Percentiles rank a stretch among this genome's conserved stretches.
Evolutionary conservation across 2,797 vertebrate genomes (phyloP).

Genomic region (Sebastes alutus): DNA sequence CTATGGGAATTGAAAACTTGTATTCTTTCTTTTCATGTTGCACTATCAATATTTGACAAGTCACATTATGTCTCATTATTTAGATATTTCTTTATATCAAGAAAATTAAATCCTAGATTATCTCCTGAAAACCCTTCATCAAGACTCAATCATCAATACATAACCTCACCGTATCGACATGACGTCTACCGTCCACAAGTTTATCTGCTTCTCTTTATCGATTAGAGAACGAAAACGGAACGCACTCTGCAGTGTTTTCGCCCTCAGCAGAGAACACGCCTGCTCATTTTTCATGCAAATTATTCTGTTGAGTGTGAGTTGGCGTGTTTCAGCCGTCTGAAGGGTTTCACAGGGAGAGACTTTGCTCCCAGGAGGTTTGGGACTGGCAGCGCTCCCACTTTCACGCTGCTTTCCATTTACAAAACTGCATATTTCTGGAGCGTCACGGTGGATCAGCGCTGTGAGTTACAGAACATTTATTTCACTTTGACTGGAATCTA

Average conservation of each 20-base stretch:
- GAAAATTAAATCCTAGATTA: neutral
- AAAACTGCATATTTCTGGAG: conserved; percentile 27
- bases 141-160: neutral
- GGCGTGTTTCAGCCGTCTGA: conserved; percentile 22
- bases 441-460: conserved; percentile 1
- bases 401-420: conserved; percentile 21
- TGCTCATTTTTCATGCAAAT: conserved; percentile 23
- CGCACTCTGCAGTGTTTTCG: neutral
- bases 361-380: conserved; percentile 33
- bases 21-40: neutral
- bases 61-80: neutral
- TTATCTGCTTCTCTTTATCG: neutral
- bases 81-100: neutral
- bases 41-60: neutral
- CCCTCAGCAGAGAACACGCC: neutral
- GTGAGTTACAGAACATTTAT: neutral
- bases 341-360: conserved; percentile 8
- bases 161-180: neutral
- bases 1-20: too few species aligned
- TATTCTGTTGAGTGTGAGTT: conserved; percentile 16
- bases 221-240: neutral
- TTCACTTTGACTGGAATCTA: neutral
- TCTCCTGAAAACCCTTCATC: neutral
- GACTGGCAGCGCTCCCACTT: conserved; percentile 25
- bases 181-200: neutral